These are phyloP conservation scores for Danio jaintianensis DNA, from an alignment of 2,797 vertebrate genomes.

Conservation along the genomic window DNA sequence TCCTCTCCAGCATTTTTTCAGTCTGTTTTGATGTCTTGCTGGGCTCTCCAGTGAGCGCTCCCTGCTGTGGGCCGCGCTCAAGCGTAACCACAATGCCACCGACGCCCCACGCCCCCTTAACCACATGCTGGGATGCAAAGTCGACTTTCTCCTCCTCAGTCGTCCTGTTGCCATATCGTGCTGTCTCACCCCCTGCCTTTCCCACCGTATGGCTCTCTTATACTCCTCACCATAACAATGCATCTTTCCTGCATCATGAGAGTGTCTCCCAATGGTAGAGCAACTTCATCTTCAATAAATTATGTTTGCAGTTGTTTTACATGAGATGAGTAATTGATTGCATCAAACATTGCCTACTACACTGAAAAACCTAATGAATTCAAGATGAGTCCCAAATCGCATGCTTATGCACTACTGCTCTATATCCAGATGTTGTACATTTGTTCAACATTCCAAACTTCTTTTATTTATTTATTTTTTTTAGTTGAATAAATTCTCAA, in stretches of 20 bases:
- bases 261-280: neutral
- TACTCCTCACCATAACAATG: neutral
- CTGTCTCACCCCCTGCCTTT: slow-evolving; percentile 36
- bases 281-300: slow-evolving; percentile 42
- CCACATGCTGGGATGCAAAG: slow-evolving; percentile 9
- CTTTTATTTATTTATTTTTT: too few relatives aligned
- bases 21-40: slow-evolving; percentile 51
- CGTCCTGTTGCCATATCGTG: slow-evolving; percentile 30
- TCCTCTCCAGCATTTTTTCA: slow-evolving; percentile 48
- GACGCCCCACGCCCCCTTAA: slow-evolving; percentile 3
- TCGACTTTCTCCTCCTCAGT: slow-evolving; percentile 14
- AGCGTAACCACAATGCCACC: slow-evolving; percentile 39
- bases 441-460: too few relatives aligned
- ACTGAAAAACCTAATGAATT: too few relatives aligned
- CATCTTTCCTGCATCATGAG: slow-evolving; percentile 28
- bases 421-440: too few relatives aligned
- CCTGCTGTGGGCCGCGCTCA: slow-evolving; percentile 43
- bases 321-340: slow-evolving; percentile 50
- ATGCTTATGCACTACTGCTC: too few relatives aligned
- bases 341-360: neutral
- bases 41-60: slow-evolving; percentile 16
- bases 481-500: too few relatives aligned
- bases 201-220: slow-evolving; percentile 25
- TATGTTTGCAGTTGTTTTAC: slow-evolving; percentile 46
- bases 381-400: too few relatives aligned